Percentiles rank a stretch among this genome's conserved stretches.
Evolutionary conservation across 2,113 vertebrate species (phyloP).

Genomic region (Mola mola): DNA sequence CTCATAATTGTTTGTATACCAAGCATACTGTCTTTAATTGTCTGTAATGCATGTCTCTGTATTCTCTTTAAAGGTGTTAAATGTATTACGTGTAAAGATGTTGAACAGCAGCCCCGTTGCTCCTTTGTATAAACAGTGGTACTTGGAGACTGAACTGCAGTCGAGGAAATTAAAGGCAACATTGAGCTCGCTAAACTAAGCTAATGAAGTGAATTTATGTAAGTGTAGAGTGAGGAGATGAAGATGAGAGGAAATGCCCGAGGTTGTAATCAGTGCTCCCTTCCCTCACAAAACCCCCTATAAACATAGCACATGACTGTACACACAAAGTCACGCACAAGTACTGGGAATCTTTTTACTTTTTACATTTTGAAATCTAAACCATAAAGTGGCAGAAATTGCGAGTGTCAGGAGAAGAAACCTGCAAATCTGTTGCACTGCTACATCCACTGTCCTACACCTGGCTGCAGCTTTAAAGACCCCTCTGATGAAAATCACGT

Average conservation of each 20-base stretch:
- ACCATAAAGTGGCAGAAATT: background rate
- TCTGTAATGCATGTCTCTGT: background rate
- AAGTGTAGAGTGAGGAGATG: conserved; percentile 8
- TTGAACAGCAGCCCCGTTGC: background rate
- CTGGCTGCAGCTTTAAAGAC: too few species aligned
- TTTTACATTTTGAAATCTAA: too few species aligned
- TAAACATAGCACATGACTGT: conserved; percentile 24
- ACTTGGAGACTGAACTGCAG: background rate
- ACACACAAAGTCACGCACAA: conserved; percentile 4
- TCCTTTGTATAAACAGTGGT: too few species aligned
- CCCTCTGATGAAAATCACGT: too few species aligned
- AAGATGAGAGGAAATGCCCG: conserved; percentile 46
- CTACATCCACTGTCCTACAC: too few species aligned
- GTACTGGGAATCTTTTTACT: too few species aligned
- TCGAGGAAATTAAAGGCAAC: conserved; percentile 10
- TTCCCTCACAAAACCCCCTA: conserved; percentile 14
- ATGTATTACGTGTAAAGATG: background rate
- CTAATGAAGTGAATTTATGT: conserved; percentile 27
- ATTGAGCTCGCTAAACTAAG: background rate
- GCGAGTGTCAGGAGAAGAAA: background rate
- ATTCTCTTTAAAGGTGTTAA: too few species aligned
- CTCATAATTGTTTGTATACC: too few species aligned
- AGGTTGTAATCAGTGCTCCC: conserved; percentile 26
- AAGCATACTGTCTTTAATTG: too few species aligned
- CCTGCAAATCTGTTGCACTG: too few species aligned